These are phyloP conservation scores for Enteromius radiatus DNA, from an alignment of 2,797 vertebrate species.

Conservation along the genomic window DNA sequence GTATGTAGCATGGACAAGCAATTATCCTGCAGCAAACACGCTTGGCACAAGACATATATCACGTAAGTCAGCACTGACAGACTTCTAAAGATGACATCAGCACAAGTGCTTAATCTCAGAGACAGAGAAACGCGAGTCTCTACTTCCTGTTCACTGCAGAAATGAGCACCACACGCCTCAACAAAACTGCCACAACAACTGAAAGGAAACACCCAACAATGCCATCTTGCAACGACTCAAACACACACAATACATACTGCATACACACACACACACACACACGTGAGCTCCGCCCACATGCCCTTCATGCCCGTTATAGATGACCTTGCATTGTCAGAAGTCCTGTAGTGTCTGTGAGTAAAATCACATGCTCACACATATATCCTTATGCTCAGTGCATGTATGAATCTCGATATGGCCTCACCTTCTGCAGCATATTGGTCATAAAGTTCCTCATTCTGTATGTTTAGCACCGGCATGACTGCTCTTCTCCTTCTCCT, in stretches of 20 bases:
- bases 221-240: not conserved
- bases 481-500: constrained; percentile 38
- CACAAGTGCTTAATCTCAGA: not conserved
- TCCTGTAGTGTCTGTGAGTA: not conserved
- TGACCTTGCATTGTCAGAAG: constrained; percentile 42
- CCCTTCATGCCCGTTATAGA: constrained; percentile 5
- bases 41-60: not conserved
- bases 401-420: constrained; percentile 21
- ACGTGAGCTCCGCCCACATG: not conserved
- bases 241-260: not conserved
- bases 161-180: not conserved
- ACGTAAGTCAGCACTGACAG: not conserved
- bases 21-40: not conserved
- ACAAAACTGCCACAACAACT: constrained; percentile 1
- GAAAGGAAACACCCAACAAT: not conserved
- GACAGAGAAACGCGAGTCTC: not conserved
- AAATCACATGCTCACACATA: not conserved
- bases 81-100: constrained; percentile 34
- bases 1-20: not conserved
- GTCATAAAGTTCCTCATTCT: constrained; percentile 73
- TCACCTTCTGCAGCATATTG: constrained; percentile 75
- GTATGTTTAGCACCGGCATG: constrained; percentile 74
- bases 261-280: constrained; percentile 1
- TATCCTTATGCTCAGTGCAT: not conserved
- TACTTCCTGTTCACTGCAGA: constrained; percentile 22